These are phyloP conservation scores for Puntigrus tetrazona DNA, from an alignment of 2,113 vertebrate species.

Conservation along the genomic window DNA sequence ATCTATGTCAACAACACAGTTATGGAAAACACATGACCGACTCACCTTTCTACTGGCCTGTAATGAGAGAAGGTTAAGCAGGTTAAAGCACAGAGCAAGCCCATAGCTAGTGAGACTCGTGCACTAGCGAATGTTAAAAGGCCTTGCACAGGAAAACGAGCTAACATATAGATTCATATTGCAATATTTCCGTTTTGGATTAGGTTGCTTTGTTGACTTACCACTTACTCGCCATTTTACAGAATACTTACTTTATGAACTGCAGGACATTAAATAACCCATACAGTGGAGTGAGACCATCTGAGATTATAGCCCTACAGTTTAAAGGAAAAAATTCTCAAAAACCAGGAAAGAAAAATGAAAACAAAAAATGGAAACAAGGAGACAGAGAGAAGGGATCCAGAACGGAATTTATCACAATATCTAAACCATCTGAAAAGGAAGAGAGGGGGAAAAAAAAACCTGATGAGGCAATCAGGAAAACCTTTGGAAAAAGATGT, in stretches of 20 bases:
- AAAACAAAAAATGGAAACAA: constrained; percentile 34
- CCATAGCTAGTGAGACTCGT: constrained; percentile 68
- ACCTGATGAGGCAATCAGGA: constrained; percentile 41
- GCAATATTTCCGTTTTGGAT: constrained; percentile 51
- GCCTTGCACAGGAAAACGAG: constrained; percentile 74
- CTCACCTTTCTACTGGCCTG: constrained; percentile 54
- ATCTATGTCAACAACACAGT: constrained; percentile 55
- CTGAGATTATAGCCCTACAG: constrained; percentile 75
- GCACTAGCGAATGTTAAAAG: constrained; percentile 58
- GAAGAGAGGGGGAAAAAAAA: constrained; percentile 41
- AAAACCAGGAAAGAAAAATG: constrained; percentile 65
- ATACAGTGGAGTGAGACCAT: constrained; percentile 76
- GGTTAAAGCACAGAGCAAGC: constrained; percentile 64
- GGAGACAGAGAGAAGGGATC: constrained; percentile 48
- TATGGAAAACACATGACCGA: constrained; percentile 35
- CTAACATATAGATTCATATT: constrained; percentile 36
- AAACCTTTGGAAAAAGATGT: constrained; percentile 46
- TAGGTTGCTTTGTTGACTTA: constrained; percentile 76
- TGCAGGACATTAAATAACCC: constrained; percentile 78
- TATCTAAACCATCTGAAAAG: constrained; percentile 47
- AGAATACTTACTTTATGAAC: constrained; percentile 79
- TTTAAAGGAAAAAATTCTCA: constrained; percentile 73
- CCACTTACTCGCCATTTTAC: constrained; percentile 71
- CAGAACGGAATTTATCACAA: constrained; percentile 50
- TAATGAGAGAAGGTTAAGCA: constrained; percentile 41